Evolutionary conservation across 2,797 vertebrate genomes (phyloP).

Genomic region (Acanthurus tractus): DNA sequence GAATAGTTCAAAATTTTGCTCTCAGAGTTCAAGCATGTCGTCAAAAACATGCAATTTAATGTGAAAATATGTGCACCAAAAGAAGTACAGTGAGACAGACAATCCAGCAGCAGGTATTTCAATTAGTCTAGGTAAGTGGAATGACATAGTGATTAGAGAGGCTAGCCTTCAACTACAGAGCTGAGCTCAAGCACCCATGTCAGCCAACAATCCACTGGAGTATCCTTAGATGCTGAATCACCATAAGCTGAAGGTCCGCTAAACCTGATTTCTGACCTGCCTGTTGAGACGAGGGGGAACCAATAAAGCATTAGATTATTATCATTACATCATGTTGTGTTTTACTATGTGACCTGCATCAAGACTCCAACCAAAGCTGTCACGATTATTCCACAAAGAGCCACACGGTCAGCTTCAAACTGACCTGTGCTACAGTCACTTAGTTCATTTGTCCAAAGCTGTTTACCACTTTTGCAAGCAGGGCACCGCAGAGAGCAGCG

Average conservation of each 20-base stretch:
- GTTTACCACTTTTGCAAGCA: constrained; percentile 24
- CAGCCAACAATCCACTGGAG: constrained; percentile 44
- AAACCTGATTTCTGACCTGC: constrained; percentile 24
- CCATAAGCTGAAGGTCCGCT: constrained; percentile 9
- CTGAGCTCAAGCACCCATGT: constrained; percentile 33
- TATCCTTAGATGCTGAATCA: constrained; percentile 33
- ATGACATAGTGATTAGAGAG: constrained; percentile 38
- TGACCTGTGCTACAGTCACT: constrained; percentile 16
- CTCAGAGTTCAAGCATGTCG: not conserved
- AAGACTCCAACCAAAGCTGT: constrained; percentile 3
- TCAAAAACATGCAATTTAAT: constrained; percentile 19
- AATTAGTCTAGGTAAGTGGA: constrained; percentile 38
- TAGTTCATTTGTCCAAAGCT: constrained; percentile 29
- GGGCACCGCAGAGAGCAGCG: constrained; percentile 16
- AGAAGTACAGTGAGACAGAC: constrained; percentile 10
- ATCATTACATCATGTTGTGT: not conserved
- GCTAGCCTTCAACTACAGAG: constrained; percentile 36
- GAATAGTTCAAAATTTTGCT: not conserved
- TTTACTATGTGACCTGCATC: constrained; percentile 25
- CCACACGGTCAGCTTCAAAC: not conserved
- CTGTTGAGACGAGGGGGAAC: constrained; percentile 6
- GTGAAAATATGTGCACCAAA: constrained; percentile 21
- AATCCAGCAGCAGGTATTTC: constrained; percentile 35
- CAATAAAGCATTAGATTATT: constrained; percentile 24
- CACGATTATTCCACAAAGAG: constrained; percentile 4